Conservation (phyloP, 2,797 vertebrate species). For the Oreochromis grahami region DNA sequence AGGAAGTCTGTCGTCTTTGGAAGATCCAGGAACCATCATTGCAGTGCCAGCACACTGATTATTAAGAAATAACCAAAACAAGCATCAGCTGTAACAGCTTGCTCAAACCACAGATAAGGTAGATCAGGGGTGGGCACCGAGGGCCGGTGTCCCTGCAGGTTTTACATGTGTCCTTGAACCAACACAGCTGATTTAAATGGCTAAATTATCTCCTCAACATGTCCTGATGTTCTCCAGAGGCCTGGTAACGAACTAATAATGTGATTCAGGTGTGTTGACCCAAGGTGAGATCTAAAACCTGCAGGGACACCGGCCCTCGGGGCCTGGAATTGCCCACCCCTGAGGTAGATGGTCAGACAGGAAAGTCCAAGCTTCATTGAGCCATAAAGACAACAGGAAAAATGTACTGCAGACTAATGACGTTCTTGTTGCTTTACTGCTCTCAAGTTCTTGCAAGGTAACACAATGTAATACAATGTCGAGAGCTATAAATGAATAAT, state of each 20-base stretch:
- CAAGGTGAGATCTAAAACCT: too few species aligned
- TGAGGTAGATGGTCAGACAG: background rate
- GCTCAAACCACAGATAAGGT: background rate
- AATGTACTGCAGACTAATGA: background rate
- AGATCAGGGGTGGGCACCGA: too few species aligned
- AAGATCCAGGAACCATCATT: background rate
- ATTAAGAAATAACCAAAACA: background rate
- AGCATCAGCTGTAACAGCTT: background rate
- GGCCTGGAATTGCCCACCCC: too few species aligned
- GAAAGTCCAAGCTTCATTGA: background rate
- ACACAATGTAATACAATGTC: background rate
- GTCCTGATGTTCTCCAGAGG: too few species aligned
- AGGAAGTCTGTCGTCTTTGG: accelerated
- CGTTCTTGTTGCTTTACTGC: background rate
- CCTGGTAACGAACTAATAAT: too few species aligned
- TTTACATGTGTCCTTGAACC: too few species aligned
- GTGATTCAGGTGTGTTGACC: too few species aligned
- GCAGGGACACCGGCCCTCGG: too few species aligned
- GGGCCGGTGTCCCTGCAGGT: too few species aligned
- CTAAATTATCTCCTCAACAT: too few species aligned
- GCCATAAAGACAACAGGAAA: background rate
- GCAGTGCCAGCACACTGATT: background rate
- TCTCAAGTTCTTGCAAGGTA: background rate
- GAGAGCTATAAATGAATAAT: background rate
- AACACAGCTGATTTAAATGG: too few species aligned